Base-by-base conservation (phyloP, 2,113 vertebrate species). In the Halcyon senegalensis region DNA sequence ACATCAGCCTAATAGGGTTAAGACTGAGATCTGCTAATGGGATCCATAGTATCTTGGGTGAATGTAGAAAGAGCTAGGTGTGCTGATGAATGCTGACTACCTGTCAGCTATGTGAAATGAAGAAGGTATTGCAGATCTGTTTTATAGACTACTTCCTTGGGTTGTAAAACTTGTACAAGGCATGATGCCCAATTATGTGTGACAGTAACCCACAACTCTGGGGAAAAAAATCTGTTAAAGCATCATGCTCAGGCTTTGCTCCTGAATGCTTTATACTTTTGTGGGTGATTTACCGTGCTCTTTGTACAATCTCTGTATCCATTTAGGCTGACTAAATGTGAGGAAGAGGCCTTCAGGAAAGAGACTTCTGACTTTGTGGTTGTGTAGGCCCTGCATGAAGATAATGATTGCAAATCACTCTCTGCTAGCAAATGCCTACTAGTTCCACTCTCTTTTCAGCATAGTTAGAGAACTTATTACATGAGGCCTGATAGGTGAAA, bases 1-100 rank as follows among this genome's bases (percentile, higher is more conserved):
- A 31, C 39, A n/a, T 75, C 56, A 87, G 60, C 83, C 72, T 96
- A 95, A 94, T 73, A 55, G 82, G 74, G 79, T 87, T 95, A 90
- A 86, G 84, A 11, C 87, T 51, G 76, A 91, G 87, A 66, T 78
- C 56, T 90, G 53, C 87, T 95, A 83, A 95, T 76, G 77, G 68
- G 91, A 94, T 97, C 88, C 89, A 25, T 37, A 87, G 84, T 79
- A 67, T 63, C 83, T 90, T 92, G 60, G 35, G 23, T 41, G 81
- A 87, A 24, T 9, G 2, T 37, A 11, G 63, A 53, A 69, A 16
- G 7, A 81, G 23, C 44, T 79, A 2, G 56, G 62, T 51, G 78
- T 94, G 70, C 72, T 96, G 89, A 84, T 60, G 44, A 76, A 66
- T 53, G 83, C 89, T 91, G 89, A 51, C 87, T 96, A 16, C 83